A percentile compares a stretch with the other conserved stretches of the same genome.
Conservation (phyloP, 2,888 invertebrate species). For the Nomada fucata region DNA sequence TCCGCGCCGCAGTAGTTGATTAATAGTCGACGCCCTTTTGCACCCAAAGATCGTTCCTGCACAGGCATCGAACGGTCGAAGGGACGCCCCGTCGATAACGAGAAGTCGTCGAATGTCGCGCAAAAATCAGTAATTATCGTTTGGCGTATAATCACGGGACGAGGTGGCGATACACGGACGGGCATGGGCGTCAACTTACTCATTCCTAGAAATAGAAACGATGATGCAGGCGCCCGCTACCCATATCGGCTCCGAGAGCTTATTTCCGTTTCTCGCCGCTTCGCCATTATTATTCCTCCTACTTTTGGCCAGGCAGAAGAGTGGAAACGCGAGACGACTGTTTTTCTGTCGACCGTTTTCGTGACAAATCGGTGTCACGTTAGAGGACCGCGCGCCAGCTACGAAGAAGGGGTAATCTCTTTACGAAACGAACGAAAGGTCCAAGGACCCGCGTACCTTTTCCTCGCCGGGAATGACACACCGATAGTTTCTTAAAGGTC, state of each 20-base stretch:
- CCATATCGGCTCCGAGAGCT: conserved; percentile 62
- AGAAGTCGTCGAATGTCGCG: conserved; percentile 19
- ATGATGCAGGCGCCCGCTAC: conserved; percentile 75
- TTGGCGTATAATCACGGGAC: conserved; percentile 68
- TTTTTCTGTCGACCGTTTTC: neutral
- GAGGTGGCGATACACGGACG: conserved; percentile 72
- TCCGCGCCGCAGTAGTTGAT: neutral
- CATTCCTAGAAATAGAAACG: conserved; percentile 83
- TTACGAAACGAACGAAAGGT: neutral
- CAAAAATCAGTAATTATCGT: conserved; percentile 55
- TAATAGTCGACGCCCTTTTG: neutral
- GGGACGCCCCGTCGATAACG: neutral
- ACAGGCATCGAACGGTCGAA: neutral
- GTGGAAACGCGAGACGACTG: neutral
- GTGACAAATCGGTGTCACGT: conserved; percentile 18
- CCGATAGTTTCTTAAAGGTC: conserved; percentile 18
- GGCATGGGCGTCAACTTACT: conserved; percentile 80
- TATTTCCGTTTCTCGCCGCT: conserved; percentile 61
- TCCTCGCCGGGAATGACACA: conserved; percentile 12
- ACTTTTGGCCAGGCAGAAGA: neutral
- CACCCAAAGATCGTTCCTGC: neutral
- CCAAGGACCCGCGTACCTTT: conserved; percentile 11
- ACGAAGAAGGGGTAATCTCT: neutral
- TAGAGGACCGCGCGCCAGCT: neutral
- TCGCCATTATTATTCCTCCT: conserved; percentile 44